Percentiles rank a stretch among this genome's conserved stretches.
Conservation (phyloP, 2,113 vertebrate genomes). For the Ophiodon elongatus region DNA sequence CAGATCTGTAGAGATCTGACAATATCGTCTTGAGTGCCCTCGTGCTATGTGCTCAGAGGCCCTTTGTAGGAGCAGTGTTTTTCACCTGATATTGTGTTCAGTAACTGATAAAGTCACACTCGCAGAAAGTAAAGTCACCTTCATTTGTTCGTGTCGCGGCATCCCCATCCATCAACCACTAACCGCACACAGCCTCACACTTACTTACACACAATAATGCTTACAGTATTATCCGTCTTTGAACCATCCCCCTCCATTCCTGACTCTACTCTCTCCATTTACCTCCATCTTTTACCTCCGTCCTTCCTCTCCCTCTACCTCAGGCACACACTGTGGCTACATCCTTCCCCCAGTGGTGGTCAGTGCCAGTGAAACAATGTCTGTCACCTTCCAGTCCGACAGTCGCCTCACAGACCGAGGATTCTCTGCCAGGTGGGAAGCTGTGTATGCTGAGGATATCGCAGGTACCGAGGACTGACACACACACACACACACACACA, state of each 20-base stretch:
- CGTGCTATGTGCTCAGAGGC: not conserved
- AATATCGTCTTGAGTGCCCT: not conserved
- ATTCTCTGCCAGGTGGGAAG: slow-evolving; percentile 84
- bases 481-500: not conserved
- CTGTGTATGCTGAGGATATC: slow-evolving; percentile 83
- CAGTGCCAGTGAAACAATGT: slow-evolving; percentile 78
- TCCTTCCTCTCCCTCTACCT: slow-evolving; percentile 6
- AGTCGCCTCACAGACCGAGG: slow-evolving; percentile 79
- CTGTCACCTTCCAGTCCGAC: slow-evolving; percentile 82
- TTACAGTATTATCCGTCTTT: not conserved
- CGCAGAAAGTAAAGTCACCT: slow-evolving; percentile 15
- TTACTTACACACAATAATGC: not conserved
- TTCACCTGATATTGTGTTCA: not conserved
- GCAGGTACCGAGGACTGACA: slow-evolving; percentile 69
- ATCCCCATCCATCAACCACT: slow-evolving; percentile 22
- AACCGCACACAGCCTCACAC: not conserved
- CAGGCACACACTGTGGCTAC: slow-evolving; percentile 83
- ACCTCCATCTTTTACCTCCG: slow-evolving; percentile 9
- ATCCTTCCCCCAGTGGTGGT: slow-evolving; percentile 80
- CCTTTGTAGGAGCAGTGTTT: not conserved
- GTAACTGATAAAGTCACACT: slow-evolving; percentile 4
- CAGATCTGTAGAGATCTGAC: not conserved
- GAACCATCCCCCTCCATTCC: not conserved
- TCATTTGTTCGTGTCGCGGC: slow-evolving; percentile 1
- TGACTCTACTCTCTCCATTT: not conserved